A percentile compares a stretch with the other conserved stretches of the same genome.
Conservation (phyloP, 2,797 vertebrate species). For the Eupleurogrammus muticus region DNA sequence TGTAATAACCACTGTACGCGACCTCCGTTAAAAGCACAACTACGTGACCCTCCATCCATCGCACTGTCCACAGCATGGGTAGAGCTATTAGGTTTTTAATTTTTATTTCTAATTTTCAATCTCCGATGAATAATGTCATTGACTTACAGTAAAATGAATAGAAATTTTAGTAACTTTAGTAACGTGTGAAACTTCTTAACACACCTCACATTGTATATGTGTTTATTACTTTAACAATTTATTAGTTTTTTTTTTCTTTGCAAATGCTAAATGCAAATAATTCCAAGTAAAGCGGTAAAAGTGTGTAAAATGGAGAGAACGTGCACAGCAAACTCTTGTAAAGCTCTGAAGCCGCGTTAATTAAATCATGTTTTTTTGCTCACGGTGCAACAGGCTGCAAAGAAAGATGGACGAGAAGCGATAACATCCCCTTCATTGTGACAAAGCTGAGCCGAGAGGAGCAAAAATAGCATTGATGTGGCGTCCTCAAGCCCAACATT, state of each 20-base stretch:
- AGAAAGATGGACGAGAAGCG: background rate
- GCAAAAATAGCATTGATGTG: background rate
- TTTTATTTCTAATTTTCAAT: background rate
- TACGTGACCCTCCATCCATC: conserved; percentile 34
- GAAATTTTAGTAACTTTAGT: background rate
- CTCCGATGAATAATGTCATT: background rate
- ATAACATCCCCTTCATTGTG: background rate
- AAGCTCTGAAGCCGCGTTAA: background rate
- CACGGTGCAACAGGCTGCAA: background rate
- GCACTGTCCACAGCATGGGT: background rate
- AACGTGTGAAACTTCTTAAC: background rate
- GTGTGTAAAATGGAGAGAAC: background rate
- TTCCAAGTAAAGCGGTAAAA: too few species aligned
- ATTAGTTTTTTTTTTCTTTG: too few species aligned
- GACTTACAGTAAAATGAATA: background rate
- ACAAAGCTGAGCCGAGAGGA: background rate
- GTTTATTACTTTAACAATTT: too few species aligned
- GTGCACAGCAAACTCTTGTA: background rate
- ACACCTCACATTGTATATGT: too few species aligned
- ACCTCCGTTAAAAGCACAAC: conserved; percentile 30
- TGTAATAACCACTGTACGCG: conserved; percentile 70
- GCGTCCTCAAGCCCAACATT: background rate
- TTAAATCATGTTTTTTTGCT: background rate
- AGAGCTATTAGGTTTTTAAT: background rate
- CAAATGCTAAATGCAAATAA: too few species aligned